Conservation (phyloP, 2,888 invertebrate genomes). For the Beris morrisii region DNA sequence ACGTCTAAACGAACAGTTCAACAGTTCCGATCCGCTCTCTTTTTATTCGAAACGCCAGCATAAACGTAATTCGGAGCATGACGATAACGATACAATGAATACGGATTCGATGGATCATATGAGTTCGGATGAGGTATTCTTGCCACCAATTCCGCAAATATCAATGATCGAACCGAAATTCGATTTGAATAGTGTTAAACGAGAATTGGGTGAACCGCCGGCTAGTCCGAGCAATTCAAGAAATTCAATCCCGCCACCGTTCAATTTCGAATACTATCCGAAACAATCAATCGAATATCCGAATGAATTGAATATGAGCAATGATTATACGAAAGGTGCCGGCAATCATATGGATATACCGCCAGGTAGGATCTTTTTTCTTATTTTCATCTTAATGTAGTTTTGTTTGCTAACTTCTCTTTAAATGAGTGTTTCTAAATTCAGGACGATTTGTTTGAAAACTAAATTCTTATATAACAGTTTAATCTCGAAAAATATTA, state of each 20-base stretch:
- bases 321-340: slow-evolving; percentile 54
- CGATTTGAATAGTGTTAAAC: slow-evolving; percentile 52
- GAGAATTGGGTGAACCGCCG: slow-evolving; percentile 44
- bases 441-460: too few species aligned
- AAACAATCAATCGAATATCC: slow-evolving; percentile 50
- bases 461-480: too few species aligned
- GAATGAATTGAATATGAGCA: slow-evolving; percentile 53
- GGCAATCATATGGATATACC: slow-evolving; percentile 57
- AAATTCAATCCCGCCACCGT: slow-evolving; percentile 37
- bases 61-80: slow-evolving; percentile 48
- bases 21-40: slow-evolving; percentile 49
- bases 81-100: slow-evolving; percentile 45
- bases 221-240: slow-evolving; percentile 39
- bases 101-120: slow-evolving; percentile 50
- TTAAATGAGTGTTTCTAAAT: too few species aligned
- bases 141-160: slow-evolving; percentile 54
- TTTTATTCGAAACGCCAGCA: slow-evolving; percentile 53
- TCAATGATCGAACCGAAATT: slow-evolving; percentile 54
- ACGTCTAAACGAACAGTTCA: slow-evolving; percentile 48
- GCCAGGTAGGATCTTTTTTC: slow-evolving; percentile 50
- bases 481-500: too few species aligned
- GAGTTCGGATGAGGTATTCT: slow-evolving; percentile 53
- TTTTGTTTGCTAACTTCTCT: background rate
- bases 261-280: slow-evolving; percentile 41
- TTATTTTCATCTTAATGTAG: slow-evolving; percentile 4